These are phyloP conservation scores for Dinocampus coccinellae DNA, from an alignment of 2,888 invertebrate genomes.

Conservation along the genomic window DNA sequence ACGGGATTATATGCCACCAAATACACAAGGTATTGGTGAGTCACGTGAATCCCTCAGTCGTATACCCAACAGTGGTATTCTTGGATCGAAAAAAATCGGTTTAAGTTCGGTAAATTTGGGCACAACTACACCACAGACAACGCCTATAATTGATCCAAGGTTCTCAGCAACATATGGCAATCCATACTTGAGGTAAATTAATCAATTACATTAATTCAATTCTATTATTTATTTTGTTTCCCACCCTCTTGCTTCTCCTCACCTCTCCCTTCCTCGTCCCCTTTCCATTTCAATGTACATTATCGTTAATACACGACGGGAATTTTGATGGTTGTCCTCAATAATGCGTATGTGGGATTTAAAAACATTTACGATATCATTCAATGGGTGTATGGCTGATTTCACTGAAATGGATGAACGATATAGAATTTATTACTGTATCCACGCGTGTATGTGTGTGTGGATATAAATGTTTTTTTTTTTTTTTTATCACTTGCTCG, in stretches of 20 bases:
- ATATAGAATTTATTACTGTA: not conserved
- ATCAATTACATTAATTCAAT: not conserved
- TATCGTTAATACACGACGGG: too few species aligned
- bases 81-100: constrained; percentile 66
- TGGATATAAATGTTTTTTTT: not conserved
- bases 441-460: not conserved
- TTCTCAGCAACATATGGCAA: constrained; percentile 92
- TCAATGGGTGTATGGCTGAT: not conserved
- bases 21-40: constrained; percentile 70
- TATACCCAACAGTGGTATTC: constrained; percentile 64
- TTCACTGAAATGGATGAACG: not conserved
- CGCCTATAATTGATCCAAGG: constrained; percentile 79
- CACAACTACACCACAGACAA: constrained; percentile 61
- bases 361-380: not conserved
- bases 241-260: too few species aligned
- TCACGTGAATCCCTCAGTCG: constrained; percentile 67
- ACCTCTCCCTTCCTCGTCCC: too few species aligned
- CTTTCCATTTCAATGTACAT: not conserved
- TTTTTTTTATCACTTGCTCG: not conserved
- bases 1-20: constrained; percentile 89
- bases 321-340: not conserved
- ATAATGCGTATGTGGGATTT: not conserved
- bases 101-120: constrained; percentile 66
- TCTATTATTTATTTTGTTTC: not conserved
- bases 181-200: constrained; percentile 81